Evolutionary conservation across 2,888 invertebrate species (phyloP), one percentile per base, ranked within the genome.

Genomic region (Cryptus armator): DNA sequence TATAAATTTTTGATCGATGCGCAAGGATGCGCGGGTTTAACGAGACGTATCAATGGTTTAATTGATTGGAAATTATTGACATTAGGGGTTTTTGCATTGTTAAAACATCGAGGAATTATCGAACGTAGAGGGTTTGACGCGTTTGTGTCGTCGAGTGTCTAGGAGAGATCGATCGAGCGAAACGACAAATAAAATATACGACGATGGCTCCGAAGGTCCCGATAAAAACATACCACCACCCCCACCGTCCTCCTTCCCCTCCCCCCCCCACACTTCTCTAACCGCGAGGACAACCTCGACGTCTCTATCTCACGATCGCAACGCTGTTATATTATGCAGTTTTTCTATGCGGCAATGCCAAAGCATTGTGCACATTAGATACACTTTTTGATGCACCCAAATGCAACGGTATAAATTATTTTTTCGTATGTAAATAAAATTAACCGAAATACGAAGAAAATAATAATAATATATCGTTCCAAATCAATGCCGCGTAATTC

Each of bases 121-220:
- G 59, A 29, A 62, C 59, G 59, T 62, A 3, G 29, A 14, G 59
- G 14, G 29, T 14, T 37, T 37, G 37, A 37, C 37, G 37, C 37
- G 37, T 37, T 62, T 14, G 66, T 59, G 72, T 72, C 77, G 81
- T 85, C 71, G 78, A 75, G 81, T 75, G 78, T 82, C 74, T 62
- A 29, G 59, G 24, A 14, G 48, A 56, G 75, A 79, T 85, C 85
- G 84, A 85, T 85, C 84, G 85, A 75, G 71, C 56, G 70, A 78
- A 78, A 48, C 74, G 72, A 79, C 75, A 74, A 85, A 85, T 85
- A 85, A 83, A 77, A 82, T 75, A 85, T 79, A 85, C 85, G 84
- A 75, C 78, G 79, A 79, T 85, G 82, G 70, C 75, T 82, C 51
- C 79, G 85, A 82, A 85, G 82, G 85, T 79, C 82, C 77, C 82